These are phyloP conservation scores for Anolis apletophallus DNA, from an alignment of 2,797 vertebrate species.

Conservation along the genomic window DNA sequence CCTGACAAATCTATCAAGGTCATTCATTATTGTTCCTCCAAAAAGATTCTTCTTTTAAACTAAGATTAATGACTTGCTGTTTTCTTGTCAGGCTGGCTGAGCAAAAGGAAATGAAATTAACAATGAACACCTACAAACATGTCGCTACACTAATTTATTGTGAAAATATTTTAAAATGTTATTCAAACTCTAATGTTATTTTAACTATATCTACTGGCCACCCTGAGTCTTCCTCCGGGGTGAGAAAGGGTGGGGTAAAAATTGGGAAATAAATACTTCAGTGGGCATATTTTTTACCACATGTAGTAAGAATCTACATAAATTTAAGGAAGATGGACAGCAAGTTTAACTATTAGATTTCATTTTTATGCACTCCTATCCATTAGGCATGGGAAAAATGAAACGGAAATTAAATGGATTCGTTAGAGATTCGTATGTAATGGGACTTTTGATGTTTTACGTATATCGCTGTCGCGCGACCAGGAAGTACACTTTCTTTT, in stretches of 20 bases:
- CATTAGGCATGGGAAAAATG: too few species aligned
- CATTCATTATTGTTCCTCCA: slow-evolving; percentile 72
- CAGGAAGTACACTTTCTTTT: too few species aligned
- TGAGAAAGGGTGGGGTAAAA: too few species aligned
- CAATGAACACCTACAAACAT: slow-evolving; percentile 72
- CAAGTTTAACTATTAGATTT: neutral
- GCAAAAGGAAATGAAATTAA: slow-evolving; percentile 78
- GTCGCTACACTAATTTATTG: slow-evolving; percentile 73
- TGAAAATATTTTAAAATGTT: slow-evolving; percentile 72
- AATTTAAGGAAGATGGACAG: slow-evolving; percentile 11
- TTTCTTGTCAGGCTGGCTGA: slow-evolving; percentile 73
- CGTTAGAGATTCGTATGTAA: too few species aligned
- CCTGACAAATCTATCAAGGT: slow-evolving; percentile 76
- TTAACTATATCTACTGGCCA: slow-evolving; percentile 42
- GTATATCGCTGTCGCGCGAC: too few species aligned
- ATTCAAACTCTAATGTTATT: slow-evolving; percentile 23
- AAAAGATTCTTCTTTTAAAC: slow-evolving; percentile 72
- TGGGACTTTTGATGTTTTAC: too few species aligned
- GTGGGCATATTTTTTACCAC: slow-evolving; percentile 58
- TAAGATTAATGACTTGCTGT: slow-evolving; percentile 72
- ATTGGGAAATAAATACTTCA: neutral
- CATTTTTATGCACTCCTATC: neutral
- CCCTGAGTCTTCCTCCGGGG: too few species aligned
- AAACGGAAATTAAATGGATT: too few species aligned
- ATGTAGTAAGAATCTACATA: slow-evolving; percentile 28